Conservation (phyloP, 2,113 vertebrate genomes). For the Sigmodon hispidus region DNA sequence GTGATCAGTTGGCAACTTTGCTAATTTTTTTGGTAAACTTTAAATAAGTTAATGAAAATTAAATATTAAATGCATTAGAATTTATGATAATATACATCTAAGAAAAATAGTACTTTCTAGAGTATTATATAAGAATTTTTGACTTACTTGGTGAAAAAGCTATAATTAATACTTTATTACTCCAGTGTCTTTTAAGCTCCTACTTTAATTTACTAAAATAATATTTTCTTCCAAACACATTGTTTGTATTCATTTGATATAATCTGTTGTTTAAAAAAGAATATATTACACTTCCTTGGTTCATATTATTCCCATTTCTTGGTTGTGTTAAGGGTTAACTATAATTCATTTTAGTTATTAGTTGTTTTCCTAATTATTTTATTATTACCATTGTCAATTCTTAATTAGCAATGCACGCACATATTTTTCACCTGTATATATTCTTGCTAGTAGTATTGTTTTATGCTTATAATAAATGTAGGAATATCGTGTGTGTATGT, state of each 20-base stretch:
- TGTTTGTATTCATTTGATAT: constrained; percentile 19
- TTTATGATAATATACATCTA: background rate
- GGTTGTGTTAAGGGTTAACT: background rate
- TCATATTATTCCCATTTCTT: constrained; percentile 27
- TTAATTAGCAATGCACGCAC: background rate
- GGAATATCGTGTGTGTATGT: background rate
- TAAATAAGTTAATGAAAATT: constrained; percentile 41
- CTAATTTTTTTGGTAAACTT: constrained; percentile 30
- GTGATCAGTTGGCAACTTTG: constrained; percentile 44
- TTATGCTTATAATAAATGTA: constrained; percentile 23
- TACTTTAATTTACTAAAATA: constrained; percentile 22
- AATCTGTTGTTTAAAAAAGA: constrained; percentile 11
- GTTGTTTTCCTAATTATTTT: constrained; percentile 45
- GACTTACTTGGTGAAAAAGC: constrained; percentile 35
- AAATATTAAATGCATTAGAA: constrained; percentile 61
- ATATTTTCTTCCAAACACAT: background rate
- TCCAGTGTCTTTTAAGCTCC: background rate
- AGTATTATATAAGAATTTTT: constrained; percentile 1
- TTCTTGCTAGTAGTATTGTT: constrained; percentile 22
- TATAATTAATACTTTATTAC: background rate
- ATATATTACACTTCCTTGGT: background rate
- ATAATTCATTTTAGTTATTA: background rate
- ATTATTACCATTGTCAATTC: background rate
- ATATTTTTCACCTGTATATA: background rate
- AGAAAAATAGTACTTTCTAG: background rate